Conservation (phyloP, 2,888 invertebrate species). For the Pachycephus smyrnensis region DNA sequence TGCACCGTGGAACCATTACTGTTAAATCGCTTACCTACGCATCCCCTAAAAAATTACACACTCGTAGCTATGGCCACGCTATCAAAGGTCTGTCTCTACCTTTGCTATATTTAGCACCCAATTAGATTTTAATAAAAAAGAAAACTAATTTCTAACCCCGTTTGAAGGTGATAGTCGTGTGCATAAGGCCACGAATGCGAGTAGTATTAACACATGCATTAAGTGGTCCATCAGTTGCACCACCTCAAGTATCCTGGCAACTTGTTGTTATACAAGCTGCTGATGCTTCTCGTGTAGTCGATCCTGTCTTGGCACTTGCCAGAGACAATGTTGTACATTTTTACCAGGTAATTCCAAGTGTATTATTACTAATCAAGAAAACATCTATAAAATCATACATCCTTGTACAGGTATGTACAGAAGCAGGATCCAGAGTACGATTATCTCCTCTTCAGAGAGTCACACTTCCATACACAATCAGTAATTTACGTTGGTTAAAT, state of each 20-base stretch:
- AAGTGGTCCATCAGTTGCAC: conserved; percentile 77
- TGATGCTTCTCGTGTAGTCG: conserved; percentile 75
- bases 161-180: conserved; percentile 79
- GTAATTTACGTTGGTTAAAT: conserved; percentile 85
- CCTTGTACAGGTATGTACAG: conserved; percentile 68
- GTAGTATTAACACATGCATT: conserved; percentile 84
- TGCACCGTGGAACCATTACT: conserved; percentile 79
- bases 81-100: conserved; percentile 77
- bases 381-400: conserved; percentile 10
- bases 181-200: conserved; percentile 80
- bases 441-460: conserved; percentile 78
- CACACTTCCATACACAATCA: conserved; percentile 78
- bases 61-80: conserved; percentile 94
- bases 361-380: conserved; percentile 11
- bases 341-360: conserved; percentile 74
- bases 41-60: conserved; percentile 80
- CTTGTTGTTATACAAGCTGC: conserved; percentile 85
- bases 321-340: conserved; percentile 87
- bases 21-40: conserved; percentile 70
- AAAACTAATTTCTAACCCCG: conserved; percentile 9
- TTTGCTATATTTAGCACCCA: not conserved
- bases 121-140: not conserved
- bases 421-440: conserved; percentile 70
- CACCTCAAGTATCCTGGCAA: conserved; percentile 95
- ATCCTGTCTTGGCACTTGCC: conserved; percentile 91